Evolutionary conservation across 2,797 vertebrate genomes (phyloP).

Genomic region (Coccyzus lansbergi): DNA sequence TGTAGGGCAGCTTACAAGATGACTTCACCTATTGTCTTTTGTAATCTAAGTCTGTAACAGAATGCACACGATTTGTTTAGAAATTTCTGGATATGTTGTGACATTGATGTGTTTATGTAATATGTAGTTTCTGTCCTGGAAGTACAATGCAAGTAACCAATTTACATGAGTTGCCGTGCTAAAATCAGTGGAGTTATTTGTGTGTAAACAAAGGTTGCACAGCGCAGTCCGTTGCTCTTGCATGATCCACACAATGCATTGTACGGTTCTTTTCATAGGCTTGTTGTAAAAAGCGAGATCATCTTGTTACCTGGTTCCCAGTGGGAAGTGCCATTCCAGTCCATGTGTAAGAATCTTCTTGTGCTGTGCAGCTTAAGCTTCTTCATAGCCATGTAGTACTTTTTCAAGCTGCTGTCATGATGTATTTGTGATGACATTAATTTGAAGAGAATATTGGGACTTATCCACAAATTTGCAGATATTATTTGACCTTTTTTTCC

Average conservation of each 20-base stretch:
- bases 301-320: background rate
- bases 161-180: background rate
- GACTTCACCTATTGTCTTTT: background rate
- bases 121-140: background rate
- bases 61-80: background rate
- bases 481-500: background rate
- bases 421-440: background rate
- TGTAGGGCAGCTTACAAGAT: background rate
- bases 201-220: background rate
- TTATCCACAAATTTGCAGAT: background rate
- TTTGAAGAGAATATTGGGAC: background rate
- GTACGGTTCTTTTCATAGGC: background rate
- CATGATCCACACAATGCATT: fast-evolving
- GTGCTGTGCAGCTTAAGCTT: background rate
- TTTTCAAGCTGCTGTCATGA: background rate
- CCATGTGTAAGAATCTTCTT: background rate
- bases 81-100: background rate
- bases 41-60: background rate
- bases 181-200: background rate
- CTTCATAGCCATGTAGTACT: background rate
- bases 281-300: background rate
- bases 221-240: background rate
- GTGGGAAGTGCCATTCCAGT: background rate
- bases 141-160: background rate
- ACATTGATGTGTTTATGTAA: background rate